Conservation (phyloP, 2,797 vertebrate genomes). For the Arrhamphus sclerolepis region DNA sequence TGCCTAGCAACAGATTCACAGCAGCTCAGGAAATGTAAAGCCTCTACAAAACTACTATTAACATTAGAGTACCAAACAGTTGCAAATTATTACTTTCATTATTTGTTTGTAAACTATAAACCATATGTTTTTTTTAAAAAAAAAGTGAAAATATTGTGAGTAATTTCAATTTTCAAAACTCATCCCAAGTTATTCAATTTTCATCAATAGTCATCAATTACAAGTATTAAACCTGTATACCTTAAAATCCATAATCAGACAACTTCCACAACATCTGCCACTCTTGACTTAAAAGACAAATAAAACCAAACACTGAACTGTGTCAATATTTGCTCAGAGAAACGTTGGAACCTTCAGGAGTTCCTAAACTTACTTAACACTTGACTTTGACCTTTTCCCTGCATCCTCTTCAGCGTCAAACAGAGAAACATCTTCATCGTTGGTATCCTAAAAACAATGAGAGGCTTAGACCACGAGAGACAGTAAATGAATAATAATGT, state of each 20-base stretch:
- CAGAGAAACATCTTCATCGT: conserved; percentile 93
- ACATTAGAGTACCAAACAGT: not conserved
- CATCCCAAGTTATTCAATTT: too few relatives aligned
- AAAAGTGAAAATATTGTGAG: too few relatives aligned
- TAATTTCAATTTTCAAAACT: too few relatives aligned
- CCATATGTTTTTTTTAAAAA: too few relatives aligned
- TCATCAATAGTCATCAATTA: too few relatives aligned
- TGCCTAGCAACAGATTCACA: conserved; percentile 80
- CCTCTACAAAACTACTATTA: not conserved
- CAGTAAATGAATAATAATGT: not conserved
- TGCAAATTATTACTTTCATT: too few relatives aligned
- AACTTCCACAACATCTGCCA: not conserved
- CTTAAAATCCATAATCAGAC: too few relatives aligned
- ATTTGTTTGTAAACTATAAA: too few relatives aligned
- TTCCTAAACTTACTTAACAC: conserved; percentile 81
- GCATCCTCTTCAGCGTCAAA: conserved; percentile 93
- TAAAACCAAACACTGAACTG: not conserved
- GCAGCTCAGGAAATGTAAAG: not conserved
- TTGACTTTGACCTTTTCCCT: conserved; percentile 77
- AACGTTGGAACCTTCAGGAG: not conserved
- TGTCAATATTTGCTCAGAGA: not conserved
- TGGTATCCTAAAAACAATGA: conserved; percentile 82
- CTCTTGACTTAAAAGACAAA: not conserved
- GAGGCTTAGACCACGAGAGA: conserved; percentile 5
- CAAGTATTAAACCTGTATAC: too few relatives aligned